Conservation (phyloP, 35 echinoderm and acorn worm genomes). For the Ptychodera flava region DNA sequence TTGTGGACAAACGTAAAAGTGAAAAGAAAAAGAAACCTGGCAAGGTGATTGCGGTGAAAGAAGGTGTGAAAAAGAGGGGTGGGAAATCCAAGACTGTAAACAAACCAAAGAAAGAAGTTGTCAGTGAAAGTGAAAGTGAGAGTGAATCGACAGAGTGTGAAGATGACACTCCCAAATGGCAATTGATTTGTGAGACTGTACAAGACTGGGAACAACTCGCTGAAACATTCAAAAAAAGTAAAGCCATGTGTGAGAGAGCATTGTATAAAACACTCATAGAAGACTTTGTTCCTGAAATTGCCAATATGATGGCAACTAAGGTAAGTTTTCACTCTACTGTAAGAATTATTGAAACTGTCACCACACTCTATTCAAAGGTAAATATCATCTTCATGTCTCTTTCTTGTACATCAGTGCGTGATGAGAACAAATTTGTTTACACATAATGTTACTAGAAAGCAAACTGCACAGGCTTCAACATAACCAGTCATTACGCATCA, state of each 20-base stretch:
- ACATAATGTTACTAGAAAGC: too few relatives aligned
- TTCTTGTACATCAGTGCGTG: too few relatives aligned
- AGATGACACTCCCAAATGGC: background rate
- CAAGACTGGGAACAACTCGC: conserved; percentile 67
- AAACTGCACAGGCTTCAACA: too few relatives aligned
- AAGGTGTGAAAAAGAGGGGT: conserved; percentile 7
- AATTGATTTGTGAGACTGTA: too few relatives aligned
- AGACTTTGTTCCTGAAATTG: conserved; percentile 81
- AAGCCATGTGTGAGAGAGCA: conserved; percentile 67
- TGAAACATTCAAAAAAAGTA: conserved; percentile 68
- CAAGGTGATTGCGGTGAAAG: background rate
- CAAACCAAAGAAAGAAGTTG: background rate
- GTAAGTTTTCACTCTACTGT: too few relatives aligned
- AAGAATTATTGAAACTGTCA: too few relatives aligned
- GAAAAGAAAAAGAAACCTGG: conserved; percentile 10
- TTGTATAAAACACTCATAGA: conserved; percentile 61
- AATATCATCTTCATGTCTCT: too few relatives aligned
- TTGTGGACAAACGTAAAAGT: background rate
- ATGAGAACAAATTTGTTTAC: too few relatives aligned
- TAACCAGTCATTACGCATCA: too few relatives aligned
- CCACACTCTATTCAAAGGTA: too few relatives aligned
- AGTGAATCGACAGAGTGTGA: too few relatives aligned
- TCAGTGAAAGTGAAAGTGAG: conserved; percentile 6
- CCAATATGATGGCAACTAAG: background rate
- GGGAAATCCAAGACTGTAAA: background rate